phyloP scores from a whole-genome alignment of 1,140 invertebrate genomes.

The Drosophila leontia region DNA sequence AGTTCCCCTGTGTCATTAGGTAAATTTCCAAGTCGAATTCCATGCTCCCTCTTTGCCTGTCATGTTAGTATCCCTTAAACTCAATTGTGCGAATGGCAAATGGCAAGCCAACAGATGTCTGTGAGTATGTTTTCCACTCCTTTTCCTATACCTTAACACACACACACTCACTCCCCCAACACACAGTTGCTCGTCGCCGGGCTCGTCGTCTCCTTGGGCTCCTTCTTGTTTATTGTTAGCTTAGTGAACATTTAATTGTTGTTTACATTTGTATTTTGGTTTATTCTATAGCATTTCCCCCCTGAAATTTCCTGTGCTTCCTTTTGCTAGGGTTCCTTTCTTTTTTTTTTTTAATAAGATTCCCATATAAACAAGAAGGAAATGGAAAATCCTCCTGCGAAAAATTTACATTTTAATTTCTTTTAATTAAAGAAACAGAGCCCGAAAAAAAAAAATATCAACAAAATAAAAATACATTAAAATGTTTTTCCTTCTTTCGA shows the following conservation, averaged over 20 bases:
- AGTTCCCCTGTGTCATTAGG: constrained; percentile 5
- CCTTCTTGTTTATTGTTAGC: constrained; percentile 63
- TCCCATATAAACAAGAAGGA: constrained; percentile 43
- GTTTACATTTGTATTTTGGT: constrained; percentile 81
- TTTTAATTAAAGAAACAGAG: constrained; percentile 75
- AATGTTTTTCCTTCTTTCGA: constrained; percentile 35
- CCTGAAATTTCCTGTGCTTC: background rate
- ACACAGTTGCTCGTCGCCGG: constrained; percentile 2
- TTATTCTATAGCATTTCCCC: constrained; percentile 57
- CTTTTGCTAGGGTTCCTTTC: too few relatives aligned
- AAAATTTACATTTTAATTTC: constrained; percentile 81
- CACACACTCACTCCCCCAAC: background rate
- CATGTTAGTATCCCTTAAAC: constrained; percentile 24
- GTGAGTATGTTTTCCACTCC: constrained; percentile 6
- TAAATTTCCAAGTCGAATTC: constrained; percentile 11
- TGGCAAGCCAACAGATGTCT: constrained; percentile 37
- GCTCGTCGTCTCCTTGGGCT: background rate
- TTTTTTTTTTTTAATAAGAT: constrained; percentile 68
- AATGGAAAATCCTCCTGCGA: constrained; percentile 1
- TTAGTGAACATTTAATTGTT: constrained; percentile 83
- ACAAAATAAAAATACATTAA: constrained; percentile 68
- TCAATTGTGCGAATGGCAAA: constrained; percentile 41
- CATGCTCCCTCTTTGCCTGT: background rate
- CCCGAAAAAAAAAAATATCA: background rate
- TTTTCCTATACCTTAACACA: constrained; percentile 7